Percentiles rank a stretch among this genome's conserved stretches.
These are phyloP conservation scores for Pissodes strobi DNA, from an alignment of 1,140 invertebrate species.

Conservation along the genomic window DNA sequence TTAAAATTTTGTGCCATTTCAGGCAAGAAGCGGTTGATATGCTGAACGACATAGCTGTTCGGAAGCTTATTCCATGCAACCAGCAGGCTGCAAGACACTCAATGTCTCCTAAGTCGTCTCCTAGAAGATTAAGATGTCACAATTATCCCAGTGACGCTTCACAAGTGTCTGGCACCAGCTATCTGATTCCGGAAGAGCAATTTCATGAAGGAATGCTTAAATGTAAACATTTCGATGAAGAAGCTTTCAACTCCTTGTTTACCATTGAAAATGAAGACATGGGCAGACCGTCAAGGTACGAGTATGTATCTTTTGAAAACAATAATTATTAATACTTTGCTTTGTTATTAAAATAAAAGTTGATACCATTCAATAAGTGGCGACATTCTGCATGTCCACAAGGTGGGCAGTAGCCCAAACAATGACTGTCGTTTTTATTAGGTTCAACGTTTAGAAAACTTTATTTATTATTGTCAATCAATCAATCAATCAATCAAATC, in stretches of 20 bases:
- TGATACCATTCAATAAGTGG: no score
- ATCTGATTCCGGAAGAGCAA: conserved; percentile 42
- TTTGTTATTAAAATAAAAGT: no score
- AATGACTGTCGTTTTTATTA: no score
- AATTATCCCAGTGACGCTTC: conserved; percentile 54
- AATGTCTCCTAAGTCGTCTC: conserved; percentile 65
- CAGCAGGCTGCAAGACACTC: conserved; percentile 58
- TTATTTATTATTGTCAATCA: no score
- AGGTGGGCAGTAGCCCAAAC: no score
- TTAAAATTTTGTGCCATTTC: conserved; percentile 35
- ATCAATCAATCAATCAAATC: no score
- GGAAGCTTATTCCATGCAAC: conserved; percentile 68
- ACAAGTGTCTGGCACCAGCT: conserved; percentile 38
- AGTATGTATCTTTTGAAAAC: conserved; percentile 26
- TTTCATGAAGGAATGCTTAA: conserved; percentile 54
- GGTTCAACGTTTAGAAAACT: no score
- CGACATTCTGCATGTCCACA: no score
- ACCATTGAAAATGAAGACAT: conserved; percentile 46
- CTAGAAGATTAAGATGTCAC: conserved; percentile 59
- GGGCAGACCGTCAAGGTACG: conserved; percentile 45
- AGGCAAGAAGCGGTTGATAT: conserved; percentile 84
- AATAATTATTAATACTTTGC: no score
- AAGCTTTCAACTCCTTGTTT: conserved; percentile 51
- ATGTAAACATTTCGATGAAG: conserved; percentile 48
- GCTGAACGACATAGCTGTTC: conserved; percentile 76